phyloP scores from a whole-genome alignment of 2,113 vertebrate genomes.

The Hippocampus guttulatus region DNA sequence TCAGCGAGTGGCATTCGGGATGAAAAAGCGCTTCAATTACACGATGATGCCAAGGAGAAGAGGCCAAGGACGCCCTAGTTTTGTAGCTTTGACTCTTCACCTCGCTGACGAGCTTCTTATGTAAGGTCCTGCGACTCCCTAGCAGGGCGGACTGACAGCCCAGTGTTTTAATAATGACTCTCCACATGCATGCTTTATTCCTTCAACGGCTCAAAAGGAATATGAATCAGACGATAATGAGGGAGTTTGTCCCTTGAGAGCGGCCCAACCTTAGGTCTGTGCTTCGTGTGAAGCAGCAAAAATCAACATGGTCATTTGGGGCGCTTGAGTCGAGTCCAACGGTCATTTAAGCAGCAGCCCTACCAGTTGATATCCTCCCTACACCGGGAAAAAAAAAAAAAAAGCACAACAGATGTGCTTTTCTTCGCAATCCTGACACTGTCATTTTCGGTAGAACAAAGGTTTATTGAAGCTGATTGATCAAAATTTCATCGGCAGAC shows the following conservation, averaged over 20 bases:
- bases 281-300: constrained; percentile 20
- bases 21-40: constrained; percentile 51
- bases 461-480: constrained; percentile 72
- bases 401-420: constrained; percentile 64
- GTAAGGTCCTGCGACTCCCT: constrained; percentile 55
- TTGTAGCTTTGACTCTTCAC: constrained; percentile 4
- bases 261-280: constrained; percentile 37
- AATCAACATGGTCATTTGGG: constrained; percentile 69
- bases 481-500: constrained; percentile 73
- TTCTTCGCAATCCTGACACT: constrained; percentile 72
- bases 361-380: constrained; percentile 32
- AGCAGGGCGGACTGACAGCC: constrained; percentile 54
- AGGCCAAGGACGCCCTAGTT: constrained; percentile 39
- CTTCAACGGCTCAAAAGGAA: constrained; percentile 58
- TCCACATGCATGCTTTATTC: constrained; percentile 56
- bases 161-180: constrained; percentile 67
- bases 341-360: constrained; percentile 61
- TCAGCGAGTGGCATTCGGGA: constrained; percentile 45
- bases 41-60: constrained; percentile 50
- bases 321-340: constrained; percentile 62
- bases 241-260: constrained; percentile 53
- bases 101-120: constrained; percentile 39
- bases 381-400: constrained; percentile 10
- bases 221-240: constrained; percentile 66
- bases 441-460: constrained; percentile 74